Conservation (phyloP, 2,888 invertebrate genomes). For the Tetrapedia diversipes region DNA sequence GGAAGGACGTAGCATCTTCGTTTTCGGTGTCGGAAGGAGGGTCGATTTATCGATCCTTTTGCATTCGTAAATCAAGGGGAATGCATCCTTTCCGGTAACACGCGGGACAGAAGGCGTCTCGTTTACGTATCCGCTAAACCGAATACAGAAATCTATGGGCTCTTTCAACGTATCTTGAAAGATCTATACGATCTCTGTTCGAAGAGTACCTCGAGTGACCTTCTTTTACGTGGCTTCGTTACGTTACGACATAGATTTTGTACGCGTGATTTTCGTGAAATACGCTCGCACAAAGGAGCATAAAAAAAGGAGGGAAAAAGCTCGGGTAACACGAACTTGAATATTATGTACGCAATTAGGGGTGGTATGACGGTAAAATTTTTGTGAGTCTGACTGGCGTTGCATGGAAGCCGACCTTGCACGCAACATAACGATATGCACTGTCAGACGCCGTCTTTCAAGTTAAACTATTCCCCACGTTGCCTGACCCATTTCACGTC, state of each 20-base stretch:
- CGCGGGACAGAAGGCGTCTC: constrained; percentile 64
- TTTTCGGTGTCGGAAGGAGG: constrained; percentile 60
- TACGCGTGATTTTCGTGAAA: not conserved
- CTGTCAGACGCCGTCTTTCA: constrained; percentile 64
- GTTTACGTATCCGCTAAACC: constrained; percentile 66
- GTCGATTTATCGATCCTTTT: constrained; percentile 68
- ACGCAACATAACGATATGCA: constrained; percentile 60
- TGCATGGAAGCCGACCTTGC: constrained; percentile 63
- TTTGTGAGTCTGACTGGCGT: constrained; percentile 55
- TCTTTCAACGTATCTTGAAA: constrained; percentile 54
- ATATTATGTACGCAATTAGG: constrained; percentile 45
- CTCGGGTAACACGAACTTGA: constrained; percentile 28
- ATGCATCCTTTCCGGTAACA: constrained; percentile 75
- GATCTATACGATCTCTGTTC: constrained; percentile 44
- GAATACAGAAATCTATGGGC: constrained; percentile 62
- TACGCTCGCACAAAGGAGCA: not conserved
- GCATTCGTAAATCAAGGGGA: constrained; percentile 74
- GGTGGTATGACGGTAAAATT: constrained; percentile 43
- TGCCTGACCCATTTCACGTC: constrained; percentile 79
- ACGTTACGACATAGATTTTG: not conserved
- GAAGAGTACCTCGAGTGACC: constrained; percentile 35
- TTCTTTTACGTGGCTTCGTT: constrained; percentile 18
- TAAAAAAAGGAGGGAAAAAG: not conserved
- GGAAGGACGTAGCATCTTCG: constrained; percentile 61
- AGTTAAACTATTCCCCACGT: constrained; percentile 60